These are phyloP conservation scores for Pica pica DNA, from an alignment of 2,113 vertebrate genomes.

Conservation along the genomic window DNA sequence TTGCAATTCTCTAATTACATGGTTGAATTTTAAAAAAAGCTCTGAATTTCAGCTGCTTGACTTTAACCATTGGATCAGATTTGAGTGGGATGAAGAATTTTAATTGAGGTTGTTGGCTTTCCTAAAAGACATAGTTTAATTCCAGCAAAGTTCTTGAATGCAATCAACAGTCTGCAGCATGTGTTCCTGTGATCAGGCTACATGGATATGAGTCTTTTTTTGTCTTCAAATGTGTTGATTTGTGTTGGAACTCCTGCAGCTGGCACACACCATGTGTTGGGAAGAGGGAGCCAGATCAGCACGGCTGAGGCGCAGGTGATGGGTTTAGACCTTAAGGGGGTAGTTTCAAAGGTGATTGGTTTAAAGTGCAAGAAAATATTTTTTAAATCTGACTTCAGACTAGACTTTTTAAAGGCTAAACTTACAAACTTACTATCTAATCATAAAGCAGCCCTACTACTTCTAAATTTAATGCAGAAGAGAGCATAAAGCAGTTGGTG, in stretches of 20 bases:
- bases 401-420: neutral
- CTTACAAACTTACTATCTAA: neutral
- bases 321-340: neutral
- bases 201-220: neutral
- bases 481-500: neutral
- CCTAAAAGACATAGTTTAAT: neutral
- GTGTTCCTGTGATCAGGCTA: neutral
- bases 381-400: neutral
- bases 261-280: neutral
- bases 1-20: neutral
- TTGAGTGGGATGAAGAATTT: neutral
- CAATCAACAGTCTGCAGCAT: neutral
- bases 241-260: neutral
- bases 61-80: neutral
- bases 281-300: neutral
- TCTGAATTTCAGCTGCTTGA: neutral
- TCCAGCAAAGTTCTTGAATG: neutral
- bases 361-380: neutral
- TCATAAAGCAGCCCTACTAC: neutral
- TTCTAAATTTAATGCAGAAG: neutral
- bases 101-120: neutral
- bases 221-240: neutral
- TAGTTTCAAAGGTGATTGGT: neutral
- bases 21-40: neutral
- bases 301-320: neutral